Base-by-base conservation (phyloP, 2,113 vertebrate genomes). In the Nothocercus nigrocapillus region DNA sequence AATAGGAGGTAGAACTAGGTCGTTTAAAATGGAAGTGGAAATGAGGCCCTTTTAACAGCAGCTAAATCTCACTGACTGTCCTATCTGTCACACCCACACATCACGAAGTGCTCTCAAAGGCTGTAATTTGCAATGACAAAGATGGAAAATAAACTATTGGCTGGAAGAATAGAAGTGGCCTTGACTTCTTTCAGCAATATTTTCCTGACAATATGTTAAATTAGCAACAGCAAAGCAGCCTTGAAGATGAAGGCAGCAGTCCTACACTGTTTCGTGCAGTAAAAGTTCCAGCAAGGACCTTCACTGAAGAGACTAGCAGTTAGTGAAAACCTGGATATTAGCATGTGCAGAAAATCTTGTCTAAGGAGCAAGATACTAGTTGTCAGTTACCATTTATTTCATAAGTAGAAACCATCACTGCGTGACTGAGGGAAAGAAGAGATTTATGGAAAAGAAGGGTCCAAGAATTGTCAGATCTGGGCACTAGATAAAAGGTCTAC, bases 21-120 rank as follows among this genome's bases (percentile, higher is more conserved):
- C 16, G 28, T 42, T 90, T 80, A 8, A 16, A 64, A 77, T 80
- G 36, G 42, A 94, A 88, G 22, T 13, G 77, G 45, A 87, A 93
- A 85, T 59, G 7, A 74, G 15, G 2, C 9, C 10, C 21, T 82
- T 85, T 69, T 64, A 87, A 58, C 22, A 80, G 22, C 38, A 83
- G 47, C 28, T 94, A 67, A 89, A 94, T 95, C 24, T 40, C n/a
- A 17, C 40, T 87, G 58, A 40, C 40, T 92, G 59, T 53, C 54
- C 30, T 77, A 53, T 68, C 54, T 88, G 44, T 92, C 85, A 70
- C 27, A 63, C 45, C 34, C 63, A 92, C 67, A 72, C 16, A 45
- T 74, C 78, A 74, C 75, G 72, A 92, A 86, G 34, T 70, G 16
- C 72, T 95, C 82, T 88, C 72, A 82, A 74, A 88, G 72, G 32